phyloP scores from a whole-genome alignment of 2,797 vertebrate genomes.

The Heteromormyrus szaboi region DNA sequence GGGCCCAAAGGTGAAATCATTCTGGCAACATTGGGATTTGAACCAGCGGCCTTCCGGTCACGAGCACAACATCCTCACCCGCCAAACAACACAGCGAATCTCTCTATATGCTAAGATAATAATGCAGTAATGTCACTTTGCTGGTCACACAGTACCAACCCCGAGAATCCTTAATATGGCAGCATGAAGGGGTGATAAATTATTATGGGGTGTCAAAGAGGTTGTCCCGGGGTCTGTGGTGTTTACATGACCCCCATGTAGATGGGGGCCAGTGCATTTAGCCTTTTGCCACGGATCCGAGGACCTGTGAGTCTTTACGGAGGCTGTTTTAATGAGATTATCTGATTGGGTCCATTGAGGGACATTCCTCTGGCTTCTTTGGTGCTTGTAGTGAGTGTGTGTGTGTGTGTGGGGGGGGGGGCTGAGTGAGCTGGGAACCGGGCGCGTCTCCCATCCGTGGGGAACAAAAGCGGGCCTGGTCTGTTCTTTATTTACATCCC shows the following conservation, averaged over 20 bases:
- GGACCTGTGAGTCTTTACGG: neutral
- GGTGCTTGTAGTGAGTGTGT: neutral
- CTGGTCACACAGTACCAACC: neutral
- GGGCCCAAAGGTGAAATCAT: neutral
- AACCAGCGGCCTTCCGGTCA: neutral
- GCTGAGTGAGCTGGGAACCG: neutral
- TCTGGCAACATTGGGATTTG: neutral
- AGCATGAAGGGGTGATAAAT: neutral
- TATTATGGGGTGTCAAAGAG: neutral
- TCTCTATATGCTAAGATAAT: neutral
- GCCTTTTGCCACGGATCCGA: neutral
- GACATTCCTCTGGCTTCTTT: neutral
- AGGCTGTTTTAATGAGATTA: conserved; percentile 4
- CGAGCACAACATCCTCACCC: neutral
- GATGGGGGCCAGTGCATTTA: neutral
- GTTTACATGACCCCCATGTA: conserved; percentile 5
- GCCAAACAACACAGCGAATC: neutral
- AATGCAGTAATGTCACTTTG: neutral
- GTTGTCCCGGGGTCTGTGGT: neutral
- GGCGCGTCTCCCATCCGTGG: neutral
- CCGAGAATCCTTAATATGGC: neutral
- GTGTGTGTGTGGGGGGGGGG: neutral
- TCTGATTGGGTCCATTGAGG: conserved; percentile 2
- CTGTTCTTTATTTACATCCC: conserved; percentile 7
- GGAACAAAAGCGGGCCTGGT: conserved; percentile 8